phyloP scores from a whole-genome alignment of 2,113 vertebrate species.

The Rhynchopsitta pachyrhyncha region DNA sequence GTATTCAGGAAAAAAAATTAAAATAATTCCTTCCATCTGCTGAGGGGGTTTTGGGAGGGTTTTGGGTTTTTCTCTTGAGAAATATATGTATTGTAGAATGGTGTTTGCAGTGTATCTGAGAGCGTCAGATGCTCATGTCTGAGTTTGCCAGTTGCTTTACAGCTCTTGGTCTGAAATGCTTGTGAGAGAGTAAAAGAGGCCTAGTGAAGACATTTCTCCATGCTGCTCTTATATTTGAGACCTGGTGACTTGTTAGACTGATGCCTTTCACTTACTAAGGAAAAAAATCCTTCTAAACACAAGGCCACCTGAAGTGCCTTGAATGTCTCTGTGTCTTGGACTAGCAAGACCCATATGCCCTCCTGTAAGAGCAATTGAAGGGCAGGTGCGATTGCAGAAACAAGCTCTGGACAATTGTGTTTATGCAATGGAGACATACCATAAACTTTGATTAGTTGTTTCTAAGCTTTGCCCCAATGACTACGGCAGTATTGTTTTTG shows the following conservation, averaged over 20 bases:
- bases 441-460: not conserved
- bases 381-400: not conserved
- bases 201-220: not conserved
- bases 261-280: not conserved
- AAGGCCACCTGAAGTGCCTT: not conserved
- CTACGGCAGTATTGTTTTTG: not conserved
- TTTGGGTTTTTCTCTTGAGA: not conserved
- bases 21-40: not conserved
- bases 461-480: not conserved
- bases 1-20: not conserved
- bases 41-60: not conserved
- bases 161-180: not conserved
- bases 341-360: not conserved
- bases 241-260: not conserved
- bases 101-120: not conserved
- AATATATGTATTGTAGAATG: not conserved
- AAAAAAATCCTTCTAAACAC: not conserved
- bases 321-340: not conserved
- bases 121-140: not conserved
- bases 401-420: not conserved
- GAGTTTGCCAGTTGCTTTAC: not conserved
- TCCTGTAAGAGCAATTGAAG: not conserved
- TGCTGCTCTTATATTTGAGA: not conserved
- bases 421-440: not conserved
- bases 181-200: not conserved